Percentiles rank a stretch among this genome's conserved stretches.
phyloP scores from a whole-genome alignment of 2,797 vertebrate species.

The Poecilia wingei region DNA sequence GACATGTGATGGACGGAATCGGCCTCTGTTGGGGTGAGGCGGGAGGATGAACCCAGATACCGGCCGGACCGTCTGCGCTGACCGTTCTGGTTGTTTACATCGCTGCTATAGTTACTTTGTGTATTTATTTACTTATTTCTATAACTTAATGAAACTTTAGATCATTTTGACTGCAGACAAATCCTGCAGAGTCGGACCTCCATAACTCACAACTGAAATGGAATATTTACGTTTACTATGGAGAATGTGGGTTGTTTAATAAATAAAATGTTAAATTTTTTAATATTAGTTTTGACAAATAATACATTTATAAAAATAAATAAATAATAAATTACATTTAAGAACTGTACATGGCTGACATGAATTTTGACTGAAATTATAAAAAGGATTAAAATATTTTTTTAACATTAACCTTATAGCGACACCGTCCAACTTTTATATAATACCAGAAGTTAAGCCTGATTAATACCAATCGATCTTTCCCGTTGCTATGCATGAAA shows the following conservation, averaged over 20 bases:
- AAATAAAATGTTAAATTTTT: neutral
- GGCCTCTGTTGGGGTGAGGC: neutral
- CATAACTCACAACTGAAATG: neutral
- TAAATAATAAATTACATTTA: too few relatives aligned
- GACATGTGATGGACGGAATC: neutral
- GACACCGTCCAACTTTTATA: too few relatives aligned
- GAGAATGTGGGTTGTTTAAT: neutral
- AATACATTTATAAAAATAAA: neutral
- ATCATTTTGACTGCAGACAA: neutral
- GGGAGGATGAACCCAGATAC: neutral
- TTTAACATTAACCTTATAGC: neutral
- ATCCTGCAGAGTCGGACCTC: neutral
- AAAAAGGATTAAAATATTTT: neutral
- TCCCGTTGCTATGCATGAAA: neutral
- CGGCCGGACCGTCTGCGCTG: neutral
- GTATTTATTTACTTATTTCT: constrained; percentile 20
- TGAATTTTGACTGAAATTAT: neutral
- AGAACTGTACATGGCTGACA: too few relatives aligned
- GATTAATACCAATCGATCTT: neutral
- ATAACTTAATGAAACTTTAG: neutral
- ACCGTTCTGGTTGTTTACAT: neutral
- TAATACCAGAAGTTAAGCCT: too few relatives aligned
- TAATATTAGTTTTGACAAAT: neutral
- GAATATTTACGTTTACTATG: neutral
- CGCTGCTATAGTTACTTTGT: constrained; percentile 7